Evolutionary conservation across 2,888 invertebrate species (phyloP), one percentile per base, ranked within the genome.

Genomic region (Ecliptopera silaceata): DNA sequence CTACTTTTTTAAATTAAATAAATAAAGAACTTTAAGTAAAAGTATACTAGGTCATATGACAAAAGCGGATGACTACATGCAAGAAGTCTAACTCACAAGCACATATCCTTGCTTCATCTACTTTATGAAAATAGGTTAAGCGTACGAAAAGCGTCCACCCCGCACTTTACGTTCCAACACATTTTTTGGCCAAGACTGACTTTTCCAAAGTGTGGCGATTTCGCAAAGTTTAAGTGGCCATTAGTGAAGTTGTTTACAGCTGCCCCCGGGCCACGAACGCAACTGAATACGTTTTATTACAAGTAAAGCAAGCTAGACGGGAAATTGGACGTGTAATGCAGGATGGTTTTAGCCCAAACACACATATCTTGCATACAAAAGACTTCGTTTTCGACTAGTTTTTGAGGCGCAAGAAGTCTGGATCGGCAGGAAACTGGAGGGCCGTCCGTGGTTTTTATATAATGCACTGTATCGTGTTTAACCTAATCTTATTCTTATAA

Each of bases 241-340:
- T 86, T 86, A 84, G 76, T 69, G 48, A 81, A 86, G 81, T 84
- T 85, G 84, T 84, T 84, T 81, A 82, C 82, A 77, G 78, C 80
- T 77, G 77, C 78, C 82, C 79, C 72, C 62, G 64, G 79, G 83
- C 70, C 64, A 65, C 70, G 32, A 46, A 49, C 38, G 44, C 68
- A 52, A 64, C 50, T 46, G 32, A 46, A 54, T 62, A 57, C 66
- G 66, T 66, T 70, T 68, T 70, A 69, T 69, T 72, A 68, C 65
- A 51, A 59, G 50, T 53, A 60, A 41, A 62, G 60, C 59, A 63
- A 61, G 64, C 62, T 63, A 65, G 59, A 62, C 61, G 65, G 61
- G 52, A 68, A 70, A 68, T 65, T 59, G 59, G 57, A 62, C 63
- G 47, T 52, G 45, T 69, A 70, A 71, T 67, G 59, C 64, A 64